Conservation (phyloP, 2,888 invertebrate species). For the Temnothorax rugatulus region DNA sequence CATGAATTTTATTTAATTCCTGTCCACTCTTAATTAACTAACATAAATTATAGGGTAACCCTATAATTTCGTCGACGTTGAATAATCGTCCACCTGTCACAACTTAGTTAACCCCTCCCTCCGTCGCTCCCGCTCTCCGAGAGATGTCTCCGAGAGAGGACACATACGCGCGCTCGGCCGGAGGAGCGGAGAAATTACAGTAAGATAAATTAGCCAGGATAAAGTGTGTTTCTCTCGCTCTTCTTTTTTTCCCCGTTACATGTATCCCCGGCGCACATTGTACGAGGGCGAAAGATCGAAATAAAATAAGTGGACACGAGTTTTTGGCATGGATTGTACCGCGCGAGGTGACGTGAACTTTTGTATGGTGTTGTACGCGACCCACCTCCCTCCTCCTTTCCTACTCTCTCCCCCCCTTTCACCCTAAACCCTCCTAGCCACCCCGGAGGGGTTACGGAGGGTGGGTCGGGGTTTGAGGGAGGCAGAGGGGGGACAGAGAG, state of each 20-base stretch:
- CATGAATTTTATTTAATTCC: conserved; percentile 74
- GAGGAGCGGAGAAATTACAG: conserved; percentile 63
- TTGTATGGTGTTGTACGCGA: conserved; percentile 83
- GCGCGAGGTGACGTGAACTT: conserved; percentile 79
- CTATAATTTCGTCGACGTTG: conserved; percentile 73
- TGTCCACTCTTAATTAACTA: conserved; percentile 73
- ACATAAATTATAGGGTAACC: conserved; percentile 59
- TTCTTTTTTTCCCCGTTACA: conserved; percentile 38
- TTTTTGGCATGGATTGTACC: conserved; percentile 80
- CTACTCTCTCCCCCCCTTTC: conserved; percentile 73
- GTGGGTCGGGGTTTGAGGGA: conserved; percentile 70
- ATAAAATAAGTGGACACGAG: conserved; percentile 56
- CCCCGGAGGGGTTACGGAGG: conserved; percentile 80
- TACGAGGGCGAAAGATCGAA: conserved; percentile 36
- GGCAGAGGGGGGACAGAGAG: conserved; percentile 67
- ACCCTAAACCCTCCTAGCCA: conserved; percentile 83
- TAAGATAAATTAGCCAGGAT: conserved; percentile 69
- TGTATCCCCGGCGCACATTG: conserved; percentile 55
- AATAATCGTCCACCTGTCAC: conserved; percentile 75
- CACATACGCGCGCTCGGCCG: conserved; percentile 22
- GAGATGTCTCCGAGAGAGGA: conserved; percentile 1
- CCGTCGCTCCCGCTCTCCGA: conserved; percentile 1
- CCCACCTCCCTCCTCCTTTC: conserved; percentile 76
- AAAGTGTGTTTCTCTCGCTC: conserved; percentile 41
- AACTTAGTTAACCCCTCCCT: conserved; percentile 69